These are phyloP conservation scores for Orius insidiosus DNA, from an alignment of 1,140 invertebrate genomes.

Conservation along the genomic window DNA sequence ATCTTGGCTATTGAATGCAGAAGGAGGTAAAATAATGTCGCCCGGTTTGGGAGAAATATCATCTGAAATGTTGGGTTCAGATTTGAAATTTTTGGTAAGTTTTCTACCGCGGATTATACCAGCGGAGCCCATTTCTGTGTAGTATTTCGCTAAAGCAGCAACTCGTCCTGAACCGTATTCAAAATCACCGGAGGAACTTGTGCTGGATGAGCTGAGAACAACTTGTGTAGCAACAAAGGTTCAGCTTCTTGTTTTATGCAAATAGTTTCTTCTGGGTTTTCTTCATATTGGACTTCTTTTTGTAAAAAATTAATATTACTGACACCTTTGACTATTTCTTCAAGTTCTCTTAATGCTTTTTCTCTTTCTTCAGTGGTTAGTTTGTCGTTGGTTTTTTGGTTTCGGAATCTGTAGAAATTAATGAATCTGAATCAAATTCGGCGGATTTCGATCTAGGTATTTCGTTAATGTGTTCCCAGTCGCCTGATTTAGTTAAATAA, in stretches of 20 bases:
- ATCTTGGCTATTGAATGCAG: conserved; percentile 11
- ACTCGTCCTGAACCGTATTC: conserved; percentile 36
- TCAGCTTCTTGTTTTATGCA: neutral
- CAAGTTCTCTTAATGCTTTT: conserved; percentile 32
- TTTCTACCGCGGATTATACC: conserved; percentile 25
- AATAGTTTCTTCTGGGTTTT: neutral
- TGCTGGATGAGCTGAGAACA: too few relatives aligned
- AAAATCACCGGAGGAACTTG: conserved; percentile 6
- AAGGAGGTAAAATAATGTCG: conserved; percentile 16
- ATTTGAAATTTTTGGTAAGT: conserved; percentile 7
- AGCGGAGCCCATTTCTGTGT: conserved; percentile 30
- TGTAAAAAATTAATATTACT: neutral
- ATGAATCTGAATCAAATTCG: neutral
- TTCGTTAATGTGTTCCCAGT: conserved; percentile 15
- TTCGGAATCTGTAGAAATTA: neutral
- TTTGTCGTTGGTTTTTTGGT: conserved; percentile 10
- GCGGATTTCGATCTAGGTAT: too few relatives aligned
- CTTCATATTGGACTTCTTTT: neutral
- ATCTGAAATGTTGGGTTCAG: conserved; percentile 19
- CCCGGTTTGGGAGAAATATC: conserved; percentile 11
- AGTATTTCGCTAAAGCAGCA: conserved; percentile 39
- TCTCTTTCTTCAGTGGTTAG: conserved; percentile 30
- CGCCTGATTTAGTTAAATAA: conserved; percentile 16
- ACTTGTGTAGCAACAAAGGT: neutral
- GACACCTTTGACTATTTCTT: conserved; percentile 25